Percentiles rank a stretch among this genome's conserved stretches.
These are phyloP conservation scores for Folsomia manolachei DNA, from an alignment of 2,888 invertebrate genomes.

Conservation along the genomic window DNA sequence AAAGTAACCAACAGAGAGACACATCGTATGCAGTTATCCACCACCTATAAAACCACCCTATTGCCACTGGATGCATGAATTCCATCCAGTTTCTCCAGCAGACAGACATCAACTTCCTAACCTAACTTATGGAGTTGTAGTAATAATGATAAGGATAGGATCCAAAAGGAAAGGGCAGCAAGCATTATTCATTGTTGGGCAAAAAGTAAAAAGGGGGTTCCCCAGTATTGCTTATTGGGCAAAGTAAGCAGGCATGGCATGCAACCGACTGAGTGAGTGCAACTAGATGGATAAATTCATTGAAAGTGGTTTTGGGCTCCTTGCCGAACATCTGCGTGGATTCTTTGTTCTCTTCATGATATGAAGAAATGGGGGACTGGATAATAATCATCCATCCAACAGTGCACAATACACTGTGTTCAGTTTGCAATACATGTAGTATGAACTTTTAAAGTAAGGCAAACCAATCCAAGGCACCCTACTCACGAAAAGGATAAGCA, in stretches of 20 bases:
- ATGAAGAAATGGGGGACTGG: constrained; percentile 8
- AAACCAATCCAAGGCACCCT: background rate
- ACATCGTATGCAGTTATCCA: background rate
- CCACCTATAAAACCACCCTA: too few relatives aligned
- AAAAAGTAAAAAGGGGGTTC: constrained; percentile 22
- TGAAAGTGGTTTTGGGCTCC: constrained; percentile 3
- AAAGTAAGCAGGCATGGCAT: background rate
- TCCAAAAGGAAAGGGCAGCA: background rate
- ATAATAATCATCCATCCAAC: background rate
- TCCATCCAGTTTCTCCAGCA: background rate
- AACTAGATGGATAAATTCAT: constrained; percentile 6
- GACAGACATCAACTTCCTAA: background rate
- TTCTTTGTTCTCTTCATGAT: constrained; percentile 15
- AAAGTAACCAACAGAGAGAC: constrained; percentile 17
- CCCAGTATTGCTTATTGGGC: too few relatives aligned
- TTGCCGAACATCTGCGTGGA: constrained; percentile 15
- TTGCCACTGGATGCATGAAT: too few relatives aligned
- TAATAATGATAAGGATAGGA: background rate
- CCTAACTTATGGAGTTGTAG: background rate
- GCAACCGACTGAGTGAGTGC: background rate
- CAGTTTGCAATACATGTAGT: too few relatives aligned
- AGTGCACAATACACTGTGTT: background rate
- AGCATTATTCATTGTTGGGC: constrained; percentile 2
- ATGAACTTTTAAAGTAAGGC: too few relatives aligned
- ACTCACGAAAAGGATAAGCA: too few relatives aligned